Conservation (phyloP, 2,797 vertebrate genomes). For the Enteromius treurensis region DNA sequence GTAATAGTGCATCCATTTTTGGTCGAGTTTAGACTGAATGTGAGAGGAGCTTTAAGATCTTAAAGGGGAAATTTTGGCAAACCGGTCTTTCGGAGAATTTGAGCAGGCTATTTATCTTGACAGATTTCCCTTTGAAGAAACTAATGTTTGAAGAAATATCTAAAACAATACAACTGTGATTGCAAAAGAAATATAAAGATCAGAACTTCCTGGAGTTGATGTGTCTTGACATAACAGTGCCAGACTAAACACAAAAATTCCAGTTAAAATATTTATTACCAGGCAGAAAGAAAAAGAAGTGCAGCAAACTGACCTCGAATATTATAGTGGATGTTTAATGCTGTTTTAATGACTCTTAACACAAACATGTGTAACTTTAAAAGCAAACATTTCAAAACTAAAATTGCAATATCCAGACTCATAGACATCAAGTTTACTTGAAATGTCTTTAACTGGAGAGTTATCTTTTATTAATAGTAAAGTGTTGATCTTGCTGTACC, state of each 20-base stretch:
- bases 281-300: background rate
- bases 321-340: slow-evolving; percentile 5
- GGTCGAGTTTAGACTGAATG: background rate
- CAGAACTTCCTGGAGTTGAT: background rate
- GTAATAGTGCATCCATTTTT: slow-evolving; percentile 28
- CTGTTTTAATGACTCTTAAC: slow-evolving; percentile 13
- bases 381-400: background rate
- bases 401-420: background rate
- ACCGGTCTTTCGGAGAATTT: background rate
- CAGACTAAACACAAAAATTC: slow-evolving; percentile 29
- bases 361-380: background rate
- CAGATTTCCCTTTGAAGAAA: background rate
- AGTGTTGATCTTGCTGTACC: background rate
- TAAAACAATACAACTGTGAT: background rate
- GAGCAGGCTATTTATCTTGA: background rate
- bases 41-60: background rate
- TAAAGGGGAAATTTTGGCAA: background rate
- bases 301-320: slow-evolving; percentile 1
- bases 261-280: slow-evolving; percentile 13
- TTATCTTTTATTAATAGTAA: background rate
- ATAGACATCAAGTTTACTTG: background rate
- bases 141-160: background rate
- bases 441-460: background rate
- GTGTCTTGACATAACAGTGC: background rate
- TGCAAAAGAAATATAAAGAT: slow-evolving; percentile 7